A percentile compares a stretch with the other conserved stretches of the same genome.
Conservation (phyloP, 2,113 vertebrate genomes). For the Blennius ocellaris region DNA sequence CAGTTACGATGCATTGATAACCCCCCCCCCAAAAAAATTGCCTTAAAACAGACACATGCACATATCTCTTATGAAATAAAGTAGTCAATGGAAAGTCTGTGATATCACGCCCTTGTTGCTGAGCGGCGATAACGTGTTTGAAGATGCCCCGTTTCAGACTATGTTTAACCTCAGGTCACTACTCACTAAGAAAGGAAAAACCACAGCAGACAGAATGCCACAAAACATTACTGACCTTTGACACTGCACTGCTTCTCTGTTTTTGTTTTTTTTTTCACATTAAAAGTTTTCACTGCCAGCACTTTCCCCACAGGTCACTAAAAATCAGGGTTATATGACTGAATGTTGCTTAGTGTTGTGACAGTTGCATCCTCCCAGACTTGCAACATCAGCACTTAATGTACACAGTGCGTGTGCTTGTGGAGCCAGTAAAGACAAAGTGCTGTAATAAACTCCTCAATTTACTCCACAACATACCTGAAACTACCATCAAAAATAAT, state of each 20-base stretch:
- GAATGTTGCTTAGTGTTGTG: conserved; percentile 21
- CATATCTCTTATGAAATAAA: too few relatives aligned
- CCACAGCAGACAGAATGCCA: neutral
- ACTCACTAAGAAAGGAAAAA: conserved; percentile 9
- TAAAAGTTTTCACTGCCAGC: conserved; percentile 3
- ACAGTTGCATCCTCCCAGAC: conserved; percentile 34
- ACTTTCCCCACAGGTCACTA: conserved; percentile 3
- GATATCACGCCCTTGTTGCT: neutral
- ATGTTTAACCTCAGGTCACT: conserved; percentile 11
- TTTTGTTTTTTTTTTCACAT: conserved; percentile 16
- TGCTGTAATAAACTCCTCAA: conserved; percentile 24
- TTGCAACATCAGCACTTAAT: conserved; percentile 55
- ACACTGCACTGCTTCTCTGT: neutral
- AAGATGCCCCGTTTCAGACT: neutral
- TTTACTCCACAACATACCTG: neutral
- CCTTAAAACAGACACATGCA: neutral
- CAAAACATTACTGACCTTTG: conserved; percentile 18
- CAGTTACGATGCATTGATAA: neutral
- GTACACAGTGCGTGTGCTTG: conserved; percentile 1
- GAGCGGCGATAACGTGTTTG: neutral
- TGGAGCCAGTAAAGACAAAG: conserved; percentile 7
- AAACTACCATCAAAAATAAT: too few relatives aligned
- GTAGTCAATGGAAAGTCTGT: too few relatives aligned
- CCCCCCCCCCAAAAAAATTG: conserved; percentile 1
- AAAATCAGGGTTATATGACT: conserved; percentile 10